These are phyloP conservation scores for Meganola albula DNA, from an alignment of 2,888 invertebrate genomes.

Conservation along the genomic window DNA sequence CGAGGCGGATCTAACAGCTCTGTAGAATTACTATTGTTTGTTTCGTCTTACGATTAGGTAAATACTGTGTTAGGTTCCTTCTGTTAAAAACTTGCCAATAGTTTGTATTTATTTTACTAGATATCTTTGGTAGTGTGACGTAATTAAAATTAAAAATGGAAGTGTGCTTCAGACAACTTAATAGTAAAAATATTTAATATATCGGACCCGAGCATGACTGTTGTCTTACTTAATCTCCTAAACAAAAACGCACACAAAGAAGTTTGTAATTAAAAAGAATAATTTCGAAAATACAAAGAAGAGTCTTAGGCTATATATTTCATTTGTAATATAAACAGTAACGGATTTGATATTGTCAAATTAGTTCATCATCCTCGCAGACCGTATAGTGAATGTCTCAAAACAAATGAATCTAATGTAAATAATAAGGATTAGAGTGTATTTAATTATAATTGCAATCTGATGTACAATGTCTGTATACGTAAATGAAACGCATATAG, in stretches of 20 bases:
- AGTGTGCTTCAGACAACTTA: too few species aligned
- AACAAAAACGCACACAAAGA: too few species aligned
- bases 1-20: slow-evolving; percentile 45
- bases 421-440: slow-evolving; percentile 51
- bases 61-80: slow-evolving; percentile 19
- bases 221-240: too few species aligned
- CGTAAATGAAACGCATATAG: slow-evolving; percentile 56
- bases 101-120: slow-evolving; percentile 18
- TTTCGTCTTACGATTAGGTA: slow-evolving; percentile 21
- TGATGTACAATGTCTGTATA: slow-evolving; percentile 77
- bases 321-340: too few species aligned
- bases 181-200: too few species aligned
- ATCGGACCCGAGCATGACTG: too few species aligned
- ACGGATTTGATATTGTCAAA: too few species aligned
- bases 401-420: slow-evolving; percentile 43
- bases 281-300: too few species aligned
- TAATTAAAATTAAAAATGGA: too few species aligned
- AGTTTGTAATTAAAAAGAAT: slow-evolving; percentile 23
- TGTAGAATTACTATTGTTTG: slow-evolving; percentile 41
- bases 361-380: slow-evolving; percentile 15
- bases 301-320: too few species aligned
- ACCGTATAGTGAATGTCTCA: slow-evolving; percentile 26
- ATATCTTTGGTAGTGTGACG: slow-evolving; percentile 18
- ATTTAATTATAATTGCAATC: slow-evolving; percentile 62
- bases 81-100: slow-evolving; percentile 22